Percentiles rank a stretch among this genome's conserved stretches.
These are phyloP conservation scores for Panthera tigris DNA, from an alignment of 2,113 vertebrate genomes.

Conservation along the genomic window DNA sequence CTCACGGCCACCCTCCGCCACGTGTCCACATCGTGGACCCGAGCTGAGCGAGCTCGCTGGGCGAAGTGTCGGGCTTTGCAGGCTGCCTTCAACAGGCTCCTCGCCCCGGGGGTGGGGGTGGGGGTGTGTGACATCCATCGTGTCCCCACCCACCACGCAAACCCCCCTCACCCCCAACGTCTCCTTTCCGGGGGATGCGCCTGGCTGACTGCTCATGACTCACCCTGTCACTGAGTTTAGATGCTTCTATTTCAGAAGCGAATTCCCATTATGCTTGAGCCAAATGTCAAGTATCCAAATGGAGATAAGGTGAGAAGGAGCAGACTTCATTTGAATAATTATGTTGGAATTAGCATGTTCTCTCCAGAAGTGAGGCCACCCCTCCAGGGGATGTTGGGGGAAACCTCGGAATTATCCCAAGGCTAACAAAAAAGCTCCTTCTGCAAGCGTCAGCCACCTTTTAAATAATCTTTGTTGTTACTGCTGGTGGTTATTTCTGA, in stretches of 20 bases:
- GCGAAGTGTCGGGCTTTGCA: rapidly evolving
- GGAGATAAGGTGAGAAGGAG: not conserved
- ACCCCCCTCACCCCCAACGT: not conserved
- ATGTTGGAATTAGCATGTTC: not conserved
- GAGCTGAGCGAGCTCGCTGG: rapidly evolving
- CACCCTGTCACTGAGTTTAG: not conserved
- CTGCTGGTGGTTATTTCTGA: not conserved
- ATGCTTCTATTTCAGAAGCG: not conserved
- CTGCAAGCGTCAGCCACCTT: not conserved
- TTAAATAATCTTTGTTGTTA: not conserved
- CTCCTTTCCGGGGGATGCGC: not conserved
- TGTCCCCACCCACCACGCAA: not conserved
- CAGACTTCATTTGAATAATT: not conserved
- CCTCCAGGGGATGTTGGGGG: not conserved
- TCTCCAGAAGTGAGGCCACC: rapidly evolving
- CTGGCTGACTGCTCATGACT: not conserved
- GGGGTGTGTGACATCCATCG: too few species aligned
- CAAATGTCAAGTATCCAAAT: not conserved
- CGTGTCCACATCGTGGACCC: rapidly evolving
- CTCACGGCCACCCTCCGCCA: not conserved
- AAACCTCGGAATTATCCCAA: not conserved
- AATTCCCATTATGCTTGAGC: not conserved
- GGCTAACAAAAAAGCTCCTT: not conserved
- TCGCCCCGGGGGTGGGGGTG: not conserved
- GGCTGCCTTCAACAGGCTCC: not conserved